phyloP scores from a whole-genome alignment of 2,888 invertebrate genomes.

The Caenorhabditis drosophilae region DNA sequence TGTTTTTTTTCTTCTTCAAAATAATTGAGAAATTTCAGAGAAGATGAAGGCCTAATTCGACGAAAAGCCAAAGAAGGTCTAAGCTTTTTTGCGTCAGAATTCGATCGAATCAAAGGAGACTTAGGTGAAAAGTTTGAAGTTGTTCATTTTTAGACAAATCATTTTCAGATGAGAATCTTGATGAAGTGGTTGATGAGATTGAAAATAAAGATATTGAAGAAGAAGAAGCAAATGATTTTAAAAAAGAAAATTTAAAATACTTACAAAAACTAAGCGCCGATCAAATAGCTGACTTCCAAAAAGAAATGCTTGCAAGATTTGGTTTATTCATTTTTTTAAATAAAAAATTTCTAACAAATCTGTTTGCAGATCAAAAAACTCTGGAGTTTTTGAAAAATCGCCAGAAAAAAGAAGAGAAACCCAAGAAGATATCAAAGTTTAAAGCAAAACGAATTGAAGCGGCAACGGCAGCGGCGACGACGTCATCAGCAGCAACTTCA shows the following conservation, averaged over 20 bases:
- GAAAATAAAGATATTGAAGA: constrained; percentile 9
- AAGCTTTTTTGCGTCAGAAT: constrained; percentile 63
- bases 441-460: constrained; percentile 13
- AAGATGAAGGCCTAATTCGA: no score
- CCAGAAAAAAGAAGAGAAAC: constrained; percentile 18
- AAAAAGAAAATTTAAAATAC: constrained; percentile 30
- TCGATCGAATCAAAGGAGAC: constrained; percentile 54
- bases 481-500: constrained; percentile 15
- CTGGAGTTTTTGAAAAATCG: constrained; percentile 51
- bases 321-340: no score
- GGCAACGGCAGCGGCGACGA: constrained; percentile 3
- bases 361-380: constrained; percentile 49
- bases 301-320: no score
- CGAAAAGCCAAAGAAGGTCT: constrained; percentile 16
- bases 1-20: neutral
- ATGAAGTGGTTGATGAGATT: constrained; percentile 9
- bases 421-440: constrained; percentile 31
- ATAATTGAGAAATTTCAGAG: neutral
- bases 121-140: constrained; percentile 27
- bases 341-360: constrained; percentile 27
- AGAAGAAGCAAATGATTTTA: constrained; percentile 14
- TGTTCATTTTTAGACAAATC: no score
- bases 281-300: constrained; percentile 44
- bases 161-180: constrained; percentile 31
- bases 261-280: constrained; percentile 40